Base-by-base conservation (phyloP, 2,888 invertebrate genomes). In the Willowsia nigromaculata region DNA sequence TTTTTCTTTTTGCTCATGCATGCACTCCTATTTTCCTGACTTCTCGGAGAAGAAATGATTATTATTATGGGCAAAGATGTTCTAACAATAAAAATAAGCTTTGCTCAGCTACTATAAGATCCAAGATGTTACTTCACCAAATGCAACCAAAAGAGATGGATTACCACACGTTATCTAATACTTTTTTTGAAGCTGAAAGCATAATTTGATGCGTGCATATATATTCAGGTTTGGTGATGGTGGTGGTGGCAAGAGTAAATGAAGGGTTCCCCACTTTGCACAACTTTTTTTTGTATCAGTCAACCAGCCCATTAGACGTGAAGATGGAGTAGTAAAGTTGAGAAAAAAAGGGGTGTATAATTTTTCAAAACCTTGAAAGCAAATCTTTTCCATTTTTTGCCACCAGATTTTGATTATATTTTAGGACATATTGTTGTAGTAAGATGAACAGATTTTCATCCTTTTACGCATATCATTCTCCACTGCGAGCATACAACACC, bases 251-350 rank as follows among this genome's bases (percentile, higher is more conserved):
- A 82, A 71, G 40, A 81, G 30, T 59, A 84, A 43, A 53, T 74
- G 43, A 88, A 88, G 88, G 88, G 88, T 59, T 88, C 43, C 50
- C 82, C 88, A 88, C 82, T 82, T 88, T 88, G 88, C 88, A 83
- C 83, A 82, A 82, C 71, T 59, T 81, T 81, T 88, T 80, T 81
- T 40, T 74, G 37, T 83, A 56, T 80, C 80, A 56, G 37, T 37
- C 56, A 56, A 56, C 80, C 56, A 56, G 56, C 56, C 80, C 80
- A 80, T 56, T 80, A 56, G 80, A 22, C 33, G 56, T 33, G n/a
- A 80, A 80, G 47, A 80, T 22, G 47, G 56, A 37, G 84, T 18
- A 85, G 56, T 13, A 74, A 22, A 33, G n/a, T n/a, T n/a, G n/a
- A n/a, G n/a, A n/a, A 15, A 56, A 25, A n/a, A 80, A 53, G 81